Evolutionary conservation across 2,113 vertebrate genomes (phyloP).

Genomic region (Strix aluco): DNA sequence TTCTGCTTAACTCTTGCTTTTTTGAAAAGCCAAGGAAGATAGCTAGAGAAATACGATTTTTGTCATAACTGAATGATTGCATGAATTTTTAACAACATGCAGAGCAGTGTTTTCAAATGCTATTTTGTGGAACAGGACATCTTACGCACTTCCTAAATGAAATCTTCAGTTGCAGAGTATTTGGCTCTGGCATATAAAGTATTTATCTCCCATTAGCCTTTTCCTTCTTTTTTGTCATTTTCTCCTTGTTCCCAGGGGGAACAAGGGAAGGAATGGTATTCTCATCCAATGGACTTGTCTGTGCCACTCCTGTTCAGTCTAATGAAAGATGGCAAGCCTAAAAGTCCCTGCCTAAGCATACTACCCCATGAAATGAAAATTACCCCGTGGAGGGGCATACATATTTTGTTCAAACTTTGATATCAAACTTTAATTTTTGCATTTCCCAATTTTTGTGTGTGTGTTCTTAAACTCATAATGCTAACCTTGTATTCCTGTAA

Average conservation of each 20-base stretch:
- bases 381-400: neutral
- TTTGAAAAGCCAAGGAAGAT: neutral
- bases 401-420: neutral
- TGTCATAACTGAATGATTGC: neutral
- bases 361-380: neutral
- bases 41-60: neutral
- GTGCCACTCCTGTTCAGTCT: neutral
- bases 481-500: neutral
- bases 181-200: neutral
- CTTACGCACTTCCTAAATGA: neutral
- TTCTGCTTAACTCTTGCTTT: neutral
- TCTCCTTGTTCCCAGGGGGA: neutral
- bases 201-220: neutral
- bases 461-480: constrained; percentile 14
- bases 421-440: neutral
- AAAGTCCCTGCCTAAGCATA: neutral
- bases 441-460: neutral
- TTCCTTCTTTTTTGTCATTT: neutral
- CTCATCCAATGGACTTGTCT: neutral
- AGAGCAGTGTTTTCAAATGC: neutral
- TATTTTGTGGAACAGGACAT: neutral
- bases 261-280: neutral
- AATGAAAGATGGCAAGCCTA: neutral
- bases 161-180: neutral
- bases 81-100: neutral